Evolutionary conservation across 2,888 invertebrate species (phyloP).

Genomic region (Sipunculus nudus): DNA sequence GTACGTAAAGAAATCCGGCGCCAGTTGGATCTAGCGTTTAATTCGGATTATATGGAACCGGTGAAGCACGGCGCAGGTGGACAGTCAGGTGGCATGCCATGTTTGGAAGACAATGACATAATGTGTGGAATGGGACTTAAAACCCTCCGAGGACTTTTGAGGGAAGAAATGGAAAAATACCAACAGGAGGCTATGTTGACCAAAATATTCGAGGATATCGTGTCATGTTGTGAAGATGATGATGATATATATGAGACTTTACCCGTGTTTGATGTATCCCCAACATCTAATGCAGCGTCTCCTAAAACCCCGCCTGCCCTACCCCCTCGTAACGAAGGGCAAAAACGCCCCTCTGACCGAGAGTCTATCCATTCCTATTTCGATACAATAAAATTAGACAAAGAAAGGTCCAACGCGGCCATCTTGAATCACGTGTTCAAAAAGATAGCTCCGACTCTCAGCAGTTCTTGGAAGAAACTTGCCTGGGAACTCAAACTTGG

Average conservation of each 20-base stretch:
- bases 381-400: neutral
- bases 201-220: too few relatives aligned
- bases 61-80: too few relatives aligned
- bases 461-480: conserved; percentile 37
- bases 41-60: too few relatives aligned
- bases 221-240: neutral
- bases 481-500: conserved; percentile 32
- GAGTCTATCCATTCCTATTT: neutral
- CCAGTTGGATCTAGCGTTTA: too few relatives aligned
- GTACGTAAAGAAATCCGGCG: too few relatives aligned
- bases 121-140: conserved; percentile 30
- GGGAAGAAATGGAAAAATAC: conserved; percentile 29
- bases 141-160: conserved; percentile 28
- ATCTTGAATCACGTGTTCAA: too few relatives aligned
- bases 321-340: neutral
- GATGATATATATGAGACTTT: neutral
- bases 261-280: too few relatives aligned
- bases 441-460: conserved; percentile 11
- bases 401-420: too few relatives aligned
- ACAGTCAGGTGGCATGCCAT: too few relatives aligned
- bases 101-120: too few relatives aligned
- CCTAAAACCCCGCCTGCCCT: neutral
- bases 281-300: neutral
- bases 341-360: neutral
- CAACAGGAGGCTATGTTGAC: too few relatives aligned